Evolutionary conservation across 2,888 invertebrate species (phyloP), one percentile per base, ranked within the genome.

Genomic region (Autographa gamma): DNA sequence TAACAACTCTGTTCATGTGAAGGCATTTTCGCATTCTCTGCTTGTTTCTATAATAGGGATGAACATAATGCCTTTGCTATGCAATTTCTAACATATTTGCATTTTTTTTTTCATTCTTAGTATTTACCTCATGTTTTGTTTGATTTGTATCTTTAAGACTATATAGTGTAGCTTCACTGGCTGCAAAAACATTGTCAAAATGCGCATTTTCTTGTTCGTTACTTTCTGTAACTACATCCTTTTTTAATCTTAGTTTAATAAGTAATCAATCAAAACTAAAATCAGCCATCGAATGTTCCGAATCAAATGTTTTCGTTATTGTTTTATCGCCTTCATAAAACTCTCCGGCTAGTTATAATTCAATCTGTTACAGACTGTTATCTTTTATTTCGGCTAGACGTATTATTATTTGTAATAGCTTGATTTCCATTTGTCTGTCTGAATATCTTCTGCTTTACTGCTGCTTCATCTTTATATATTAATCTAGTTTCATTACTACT

Each of bases 391-490:
- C 13, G 59, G 19, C 58, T 61, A 63, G 56, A 62, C 59, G n/a
- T 64, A 60, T 60, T 77, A 65, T 60, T 79, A 65, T 67, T 64
- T 60, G 43, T 67, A 70, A 74, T 60, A 75, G 58, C 38, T 71
- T 63, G 13, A 68, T 59, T 38, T 7, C 32, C 38, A 71, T 59
- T 43, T 34, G 63, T 67, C 59, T 71, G 14, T 70, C 62, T 63
- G 25, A 25, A 25, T 25, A 25, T 25, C 25, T 25, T 25, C 25
- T 25, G 25, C 25, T 25, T 25, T 25, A 25, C 25, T 25, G 25
- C 3, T 25, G 25, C 25, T 25, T 25, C 25, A 25, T 25, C 25
- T 25, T 25, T 3, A 25, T 25, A 25, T 2, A 25, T 25, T 25
- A 25, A 25, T 25, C 25, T 25, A n/a, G n/a, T n/a, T n/a, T n/a